Base-by-base conservation (phyloP, 2,113 vertebrate species). In the Phoxinus phoxinus region DNA sequence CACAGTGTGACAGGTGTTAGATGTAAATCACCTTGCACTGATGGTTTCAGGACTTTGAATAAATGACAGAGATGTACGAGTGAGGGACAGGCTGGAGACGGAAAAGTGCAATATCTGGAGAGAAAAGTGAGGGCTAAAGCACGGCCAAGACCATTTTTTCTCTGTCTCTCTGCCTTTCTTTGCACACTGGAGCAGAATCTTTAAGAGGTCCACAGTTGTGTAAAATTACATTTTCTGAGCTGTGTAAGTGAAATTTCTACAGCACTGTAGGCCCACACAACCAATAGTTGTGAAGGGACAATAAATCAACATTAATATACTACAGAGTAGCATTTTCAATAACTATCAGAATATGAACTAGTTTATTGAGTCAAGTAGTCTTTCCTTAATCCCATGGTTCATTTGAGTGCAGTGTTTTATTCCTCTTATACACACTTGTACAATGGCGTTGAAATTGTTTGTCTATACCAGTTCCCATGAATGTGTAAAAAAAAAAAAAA, bases 171-270 rank as follows among this genome's bases (percentile, higher is more conserved):
- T 51, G 8, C 71, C 58, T 44, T 32, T n/a, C 72, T 56, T 25
- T 69, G 2, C 59, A 27, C 58, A 63, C 81, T 80, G 6, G 17
- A 84, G 41, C 76, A 51, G 75, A 44, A 72, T 80, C 25, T 74
- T 87, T 87, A 87, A 80, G 69, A 87, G 76, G 41, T 63, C 65
- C 25, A 80, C 30, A 44, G 74, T 35, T 87, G 86, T 67, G 46
- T 84, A 80, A 84, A 87, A 84, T 87, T 69, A 84, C 65, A 79
- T 87, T 87, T 79, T 73, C 67, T 35, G 65, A 51, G n/a, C 48
- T 27, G 48, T 71, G 67, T 71, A 41, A 71, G 35, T 23, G 21
- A 71, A 23, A 71, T 71, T 23, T 71, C 67, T 12, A 10, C 10
- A 71, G 21, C 35, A 23, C 21, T 23, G 9, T 6, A 71, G 0